Base-by-base conservation (phyloP, 35 echinoderm and acorn worm genomes). In the Holothuria glaberrima region DNA sequence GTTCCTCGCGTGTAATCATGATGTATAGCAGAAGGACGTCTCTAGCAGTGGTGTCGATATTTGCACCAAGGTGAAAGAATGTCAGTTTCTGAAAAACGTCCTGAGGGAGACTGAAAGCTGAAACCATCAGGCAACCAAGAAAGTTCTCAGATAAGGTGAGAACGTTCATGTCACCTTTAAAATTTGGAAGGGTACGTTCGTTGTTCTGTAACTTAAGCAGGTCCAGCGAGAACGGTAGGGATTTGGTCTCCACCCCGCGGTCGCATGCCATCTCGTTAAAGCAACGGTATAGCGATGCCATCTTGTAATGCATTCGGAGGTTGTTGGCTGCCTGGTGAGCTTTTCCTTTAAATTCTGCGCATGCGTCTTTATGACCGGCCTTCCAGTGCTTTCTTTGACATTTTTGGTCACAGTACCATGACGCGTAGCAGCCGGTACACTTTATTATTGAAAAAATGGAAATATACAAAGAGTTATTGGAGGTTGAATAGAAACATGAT, bases 301-400 rank as follows among this genome's bases (percentile, higher is more conserved):
- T 13, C 6, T 5, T 30, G 30, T 27, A 61, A 30, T 81, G 5
- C 25, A 84, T 17, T 32, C 80, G 48, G 5, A 84, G 80, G 21
- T 61, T 27, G 80, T 84, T 84, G 6, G 80, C 80, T 22, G 58
- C 20, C 29, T 84, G 52, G 21, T 84, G 80, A 36, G 28, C 58
- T 12, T 34, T 32, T 38, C 21, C 46, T n/a, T 60, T 84, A 24
- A 35, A n/a, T 17, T 21, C 59, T 6, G 12, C 27, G 80, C 80
- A 84, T 28, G 12, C 18, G 28, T 59, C 27, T 63, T 84, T 84
- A 56, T 84, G 80, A 10, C 19, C 66, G n/a, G 21, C 54, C 20
- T 84, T 84, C 54, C 52, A 84, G 27, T 84, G 80, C 13, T 61
- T 84, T 5, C 80, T 48, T 61, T 84, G 54, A 61, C 80, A 84